These are phyloP conservation scores for Natator depressus DNA, from an alignment of 2,113 vertebrate species.

Conservation along the genomic window DNA sequence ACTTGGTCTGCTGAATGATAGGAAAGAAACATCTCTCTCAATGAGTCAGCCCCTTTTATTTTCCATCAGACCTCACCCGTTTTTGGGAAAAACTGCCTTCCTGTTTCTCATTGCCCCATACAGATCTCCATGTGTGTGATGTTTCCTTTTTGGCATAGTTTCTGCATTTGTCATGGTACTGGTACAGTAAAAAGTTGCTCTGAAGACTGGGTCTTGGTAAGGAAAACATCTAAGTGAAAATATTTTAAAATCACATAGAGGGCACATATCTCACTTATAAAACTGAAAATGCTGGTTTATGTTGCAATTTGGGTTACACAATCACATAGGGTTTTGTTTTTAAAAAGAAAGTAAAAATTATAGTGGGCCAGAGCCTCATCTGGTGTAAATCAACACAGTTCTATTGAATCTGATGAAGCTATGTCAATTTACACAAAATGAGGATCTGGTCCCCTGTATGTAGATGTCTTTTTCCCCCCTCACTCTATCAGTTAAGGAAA, in stretches of 20 bases:
- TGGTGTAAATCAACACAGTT: slow-evolving; percentile 68
- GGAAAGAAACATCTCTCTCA: background rate
- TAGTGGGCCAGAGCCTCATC: slow-evolving; percentile 51
- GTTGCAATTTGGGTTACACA: slow-evolving; percentile 68
- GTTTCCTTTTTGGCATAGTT: background rate
- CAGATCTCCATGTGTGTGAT: background rate
- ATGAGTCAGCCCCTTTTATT: background rate
- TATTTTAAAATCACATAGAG: slow-evolving; percentile 30
- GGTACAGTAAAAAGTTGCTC: background rate
- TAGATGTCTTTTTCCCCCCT: slow-evolving; percentile 67
- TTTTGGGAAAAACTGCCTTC: background rate
- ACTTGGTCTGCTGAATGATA: background rate
- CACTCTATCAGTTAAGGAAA: slow-evolving; percentile 71
- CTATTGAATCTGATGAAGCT: slow-evolving; percentile 72
- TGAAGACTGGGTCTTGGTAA: background rate
- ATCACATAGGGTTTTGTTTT: slow-evolving; percentile 71
- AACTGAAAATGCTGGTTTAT: slow-evolving; percentile 58
- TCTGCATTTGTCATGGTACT: background rate
- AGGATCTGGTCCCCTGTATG: slow-evolving; percentile 66
- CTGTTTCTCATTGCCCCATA: background rate
- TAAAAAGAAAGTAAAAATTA: slow-evolving; percentile 67
- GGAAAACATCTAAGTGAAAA: slow-evolving; percentile 16
- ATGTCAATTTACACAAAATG: slow-evolving; percentile 70
- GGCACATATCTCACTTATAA: slow-evolving; percentile 50
- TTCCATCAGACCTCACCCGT: background rate